These are phyloP conservation scores for Psylliodes chrysocephalus DNA, from an alignment of 2,888 invertebrate genomes.

Conservation along the genomic window DNA sequence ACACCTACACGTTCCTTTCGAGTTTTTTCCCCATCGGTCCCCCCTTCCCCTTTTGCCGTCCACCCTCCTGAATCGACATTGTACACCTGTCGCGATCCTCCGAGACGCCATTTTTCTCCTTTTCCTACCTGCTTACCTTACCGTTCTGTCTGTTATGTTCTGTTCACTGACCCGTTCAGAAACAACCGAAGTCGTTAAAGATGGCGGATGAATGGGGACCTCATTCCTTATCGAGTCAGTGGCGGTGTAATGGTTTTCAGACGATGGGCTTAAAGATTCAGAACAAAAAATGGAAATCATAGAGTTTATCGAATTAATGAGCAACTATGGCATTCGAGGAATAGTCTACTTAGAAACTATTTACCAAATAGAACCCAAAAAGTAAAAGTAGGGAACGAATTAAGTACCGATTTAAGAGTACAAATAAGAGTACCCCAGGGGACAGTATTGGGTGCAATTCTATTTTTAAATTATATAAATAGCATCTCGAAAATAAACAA, in stretches of 20 bases:
- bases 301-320: no score
- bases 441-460: no score
- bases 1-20: conserved; percentile 27
- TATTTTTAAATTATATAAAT: no score
- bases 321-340: no score
- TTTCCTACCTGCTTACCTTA: conserved; percentile 47
- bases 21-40: conserved; percentile 16
- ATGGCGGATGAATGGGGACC: conserved; percentile 28
- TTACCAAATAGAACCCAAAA: no score
- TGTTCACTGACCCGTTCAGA: conserved; percentile 36
- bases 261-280: no score
- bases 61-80: conserved; percentile 30
- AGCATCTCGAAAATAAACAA: no score
- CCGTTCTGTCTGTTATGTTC: conserved; percentile 26
- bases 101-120: conserved; percentile 41
- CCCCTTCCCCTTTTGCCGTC: neutral
- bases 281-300: no score
- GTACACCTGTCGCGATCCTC: conserved; percentile 44
- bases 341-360: no score
- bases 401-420: no score
- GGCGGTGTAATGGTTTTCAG: conserved; percentile 20
- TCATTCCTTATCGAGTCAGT: conserved; percentile 15
- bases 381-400: no score
- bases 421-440: no score
- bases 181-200: conserved; percentile 30